Evolutionary conservation across 2,113 vertebrate species (phyloP).

Genomic region (Murina feae): DNA sequence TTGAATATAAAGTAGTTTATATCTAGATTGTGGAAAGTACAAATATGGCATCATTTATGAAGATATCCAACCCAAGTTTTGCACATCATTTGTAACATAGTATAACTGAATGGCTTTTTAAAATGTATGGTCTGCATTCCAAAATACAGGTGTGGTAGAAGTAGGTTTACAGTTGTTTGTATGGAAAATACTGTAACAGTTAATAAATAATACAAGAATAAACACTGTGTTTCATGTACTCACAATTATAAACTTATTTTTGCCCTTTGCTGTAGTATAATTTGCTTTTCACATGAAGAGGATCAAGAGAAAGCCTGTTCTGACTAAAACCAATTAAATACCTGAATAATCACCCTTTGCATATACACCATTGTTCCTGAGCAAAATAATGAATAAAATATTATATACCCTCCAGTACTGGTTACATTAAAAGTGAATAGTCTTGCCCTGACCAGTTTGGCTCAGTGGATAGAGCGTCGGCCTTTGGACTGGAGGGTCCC

Average conservation of each 20-base stretch:
- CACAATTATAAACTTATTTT: not conserved
- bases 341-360: not conserved
- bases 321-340: conserved; percentile 46
- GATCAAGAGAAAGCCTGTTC: not conserved
- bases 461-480: no score
- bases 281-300: not conserved
- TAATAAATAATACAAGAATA: not conserved
- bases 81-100: not conserved
- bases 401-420: not conserved
- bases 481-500: no score
- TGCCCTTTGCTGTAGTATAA: not conserved
- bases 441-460: no score
- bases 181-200: not conserved
- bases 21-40: not conserved
- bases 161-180: not conserved
- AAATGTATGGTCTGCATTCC: not conserved
- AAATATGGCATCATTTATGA: not conserved
- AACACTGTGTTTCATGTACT: not conserved
- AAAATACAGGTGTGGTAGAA: not conserved
- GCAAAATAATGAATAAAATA: conserved; percentile 8
- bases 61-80: not conserved
- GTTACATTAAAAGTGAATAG: not conserved
- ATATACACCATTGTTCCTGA: not conserved
- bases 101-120: not conserved
- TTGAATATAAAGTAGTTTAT: not conserved